A percentile compares a stretch with the other conserved stretches of the same genome.
These are phyloP conservation scores for Corythaeola cristata DNA, from an alignment of 2,113 vertebrate genomes.

Conservation along the genomic window DNA sequence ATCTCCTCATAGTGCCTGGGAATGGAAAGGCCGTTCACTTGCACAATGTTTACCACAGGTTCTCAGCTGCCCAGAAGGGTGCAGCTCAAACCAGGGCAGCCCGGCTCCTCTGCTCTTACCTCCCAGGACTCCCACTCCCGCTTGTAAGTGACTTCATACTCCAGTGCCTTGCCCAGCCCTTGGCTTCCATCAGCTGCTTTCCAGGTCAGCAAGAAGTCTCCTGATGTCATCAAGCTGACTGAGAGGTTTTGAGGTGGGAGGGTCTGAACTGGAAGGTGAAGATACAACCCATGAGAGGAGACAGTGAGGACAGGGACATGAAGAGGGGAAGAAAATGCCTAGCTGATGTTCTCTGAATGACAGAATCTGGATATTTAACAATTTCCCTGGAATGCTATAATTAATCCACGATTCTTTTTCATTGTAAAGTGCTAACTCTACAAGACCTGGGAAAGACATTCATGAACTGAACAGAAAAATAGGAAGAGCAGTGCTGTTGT, in stretches of 20 bases:
- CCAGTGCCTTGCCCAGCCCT: background rate
- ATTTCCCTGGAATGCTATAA: background rate
- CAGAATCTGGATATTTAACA: background rate
- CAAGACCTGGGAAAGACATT: background rate
- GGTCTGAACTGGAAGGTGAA: slow-evolving; percentile 62
- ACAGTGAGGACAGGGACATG: background rate
- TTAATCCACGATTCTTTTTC: background rate
- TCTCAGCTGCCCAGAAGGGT: background rate
- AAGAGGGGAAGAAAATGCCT: background rate
- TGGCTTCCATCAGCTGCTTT: background rate
- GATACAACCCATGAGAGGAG: background rate
- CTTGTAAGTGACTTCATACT: slow-evolving; percentile 74
- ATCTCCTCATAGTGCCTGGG: background rate
- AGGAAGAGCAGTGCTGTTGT: background rate
- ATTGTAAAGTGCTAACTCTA: background rate
- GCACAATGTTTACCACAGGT: background rate
- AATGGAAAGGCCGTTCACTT: background rate
- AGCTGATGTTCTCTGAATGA: background rate
- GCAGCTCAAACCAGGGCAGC: background rate
- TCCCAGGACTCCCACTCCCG: slow-evolving; percentile 73
- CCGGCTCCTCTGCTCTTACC: slow-evolving; percentile 40
- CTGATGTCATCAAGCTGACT: background rate
- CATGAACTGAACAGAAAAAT: background rate
- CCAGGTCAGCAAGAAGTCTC: slow-evolving; percentile 69
- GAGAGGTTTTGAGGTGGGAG: slow-evolving; percentile 53